Evolutionary conservation across 2,888 invertebrate genomes (phyloP).

Genomic region (Trissolcus japonicus): DNA sequence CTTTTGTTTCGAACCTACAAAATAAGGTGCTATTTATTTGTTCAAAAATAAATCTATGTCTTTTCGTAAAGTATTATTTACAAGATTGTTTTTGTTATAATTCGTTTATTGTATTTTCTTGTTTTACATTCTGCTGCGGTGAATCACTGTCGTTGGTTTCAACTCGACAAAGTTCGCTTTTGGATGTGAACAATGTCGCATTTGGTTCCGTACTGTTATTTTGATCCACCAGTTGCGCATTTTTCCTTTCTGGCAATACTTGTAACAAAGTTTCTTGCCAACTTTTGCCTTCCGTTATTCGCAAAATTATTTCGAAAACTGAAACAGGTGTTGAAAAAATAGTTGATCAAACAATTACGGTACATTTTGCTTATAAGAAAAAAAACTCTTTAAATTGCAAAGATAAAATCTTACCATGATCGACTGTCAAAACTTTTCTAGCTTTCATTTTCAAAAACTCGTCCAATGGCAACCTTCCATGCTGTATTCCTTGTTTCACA

Average conservation of each 20-base stretch:
- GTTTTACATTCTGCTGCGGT: background rate
- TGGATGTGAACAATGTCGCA: slow-evolving; percentile 14
- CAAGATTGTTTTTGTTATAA: background rate
- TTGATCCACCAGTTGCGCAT: slow-evolving; percentile 78
- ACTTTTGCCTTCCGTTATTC: slow-evolving; percentile 84
- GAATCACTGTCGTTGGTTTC: slow-evolving; percentile 31
- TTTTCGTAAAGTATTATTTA: background rate
- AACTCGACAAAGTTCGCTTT: slow-evolving; percentile 29
- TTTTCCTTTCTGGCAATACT: slow-evolving; percentile 87
- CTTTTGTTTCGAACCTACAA: too few relatives aligned
- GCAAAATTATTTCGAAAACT: slow-evolving; percentile 91
- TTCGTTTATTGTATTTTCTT: too few relatives aligned
- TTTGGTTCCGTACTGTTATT: slow-evolving; percentile 36
- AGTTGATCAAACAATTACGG: background rate
- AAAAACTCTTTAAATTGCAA: background rate
- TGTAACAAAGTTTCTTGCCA: slow-evolving; percentile 89
- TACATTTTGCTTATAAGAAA: background rate
- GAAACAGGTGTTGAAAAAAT: slow-evolving; percentile 67
- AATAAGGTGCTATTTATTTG: too few relatives aligned
- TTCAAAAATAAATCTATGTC: background rate
- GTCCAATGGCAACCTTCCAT: slow-evolving; percentile 91
- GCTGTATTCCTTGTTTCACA: slow-evolving; percentile 84
- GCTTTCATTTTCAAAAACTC: slow-evolving; percentile 94
- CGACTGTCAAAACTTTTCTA: slow-evolving; percentile 94
- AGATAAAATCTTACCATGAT: slow-evolving; percentile 84